Conservation (phyloP, 2,797 vertebrate genomes). For the Semaprochilodus insignis region DNA sequence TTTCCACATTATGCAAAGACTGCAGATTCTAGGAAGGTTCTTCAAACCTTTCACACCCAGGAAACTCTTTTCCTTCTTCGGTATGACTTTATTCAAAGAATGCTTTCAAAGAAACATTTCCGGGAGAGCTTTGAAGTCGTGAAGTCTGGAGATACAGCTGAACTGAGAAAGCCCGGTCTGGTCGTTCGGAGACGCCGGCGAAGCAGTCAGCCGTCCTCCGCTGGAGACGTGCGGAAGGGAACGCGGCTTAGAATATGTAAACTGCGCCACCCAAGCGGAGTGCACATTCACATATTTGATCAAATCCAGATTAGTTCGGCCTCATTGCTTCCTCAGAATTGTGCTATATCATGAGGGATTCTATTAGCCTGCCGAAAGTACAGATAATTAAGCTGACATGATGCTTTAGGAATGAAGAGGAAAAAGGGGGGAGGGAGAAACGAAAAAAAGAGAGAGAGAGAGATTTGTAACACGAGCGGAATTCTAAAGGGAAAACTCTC, state of each 20-base stretch:
- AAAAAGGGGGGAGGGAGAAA: neutral
- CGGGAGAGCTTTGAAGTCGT: too few relatives aligned
- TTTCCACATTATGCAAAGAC: too few relatives aligned
- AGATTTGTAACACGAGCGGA: constrained; percentile 41
- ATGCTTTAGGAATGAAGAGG: constrained; percentile 43
- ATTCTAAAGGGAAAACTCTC: constrained; percentile 50
- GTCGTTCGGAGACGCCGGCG: neutral
- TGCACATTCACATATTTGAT: constrained; percentile 59
- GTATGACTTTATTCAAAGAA: too few relatives aligned
- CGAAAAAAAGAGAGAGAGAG: constrained; percentile 30
- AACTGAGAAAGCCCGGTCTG: neutral
- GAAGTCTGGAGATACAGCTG: neutral
- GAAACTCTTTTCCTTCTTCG: too few relatives aligned
- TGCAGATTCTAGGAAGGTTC: too few relatives aligned
- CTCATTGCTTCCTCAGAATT: constrained; percentile 58
- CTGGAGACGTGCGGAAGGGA: constrained; percentile 1
- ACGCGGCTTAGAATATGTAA: constrained; percentile 37
- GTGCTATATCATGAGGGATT: constrained; percentile 55
- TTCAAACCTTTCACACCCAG: too few relatives aligned
- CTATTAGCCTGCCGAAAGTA: constrained; percentile 58
- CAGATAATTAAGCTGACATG: constrained; percentile 60
- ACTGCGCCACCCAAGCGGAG: constrained; percentile 32
- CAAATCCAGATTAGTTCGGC: constrained; percentile 64
- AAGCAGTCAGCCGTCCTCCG: neutral
- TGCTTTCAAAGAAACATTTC: too few relatives aligned